phyloP scores from a whole-genome alignment of 2,888 invertebrate genomes.

The Willowsia nigromaculata region DNA sequence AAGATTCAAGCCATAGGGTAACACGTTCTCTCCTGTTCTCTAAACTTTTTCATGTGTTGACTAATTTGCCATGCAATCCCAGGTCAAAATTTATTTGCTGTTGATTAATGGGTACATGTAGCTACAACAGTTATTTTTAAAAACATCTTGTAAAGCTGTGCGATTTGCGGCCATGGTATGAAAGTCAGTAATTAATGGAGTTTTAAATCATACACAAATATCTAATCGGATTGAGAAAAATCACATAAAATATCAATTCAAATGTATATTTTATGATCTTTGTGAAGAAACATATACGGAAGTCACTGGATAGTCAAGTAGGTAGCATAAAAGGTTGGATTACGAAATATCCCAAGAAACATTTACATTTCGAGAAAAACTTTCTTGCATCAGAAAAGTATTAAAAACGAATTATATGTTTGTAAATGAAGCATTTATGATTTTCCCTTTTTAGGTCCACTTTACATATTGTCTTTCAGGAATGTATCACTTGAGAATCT shows the following conservation, averaged over 20 bases:
- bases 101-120: not conserved
- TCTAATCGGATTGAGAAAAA: not conserved
- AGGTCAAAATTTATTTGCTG: slow-evolving; percentile 3
- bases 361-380: not conserved
- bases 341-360: not conserved
- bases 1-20: not conserved
- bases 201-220: too few relatives aligned
- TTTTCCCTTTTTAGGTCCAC: not conserved
- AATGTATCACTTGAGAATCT: not conserved
- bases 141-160: not conserved
- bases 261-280: too few relatives aligned
- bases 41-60: not conserved
- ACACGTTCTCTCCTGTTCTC: not conserved
- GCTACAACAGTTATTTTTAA: not conserved
- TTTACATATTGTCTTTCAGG: not conserved
- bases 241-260: not conserved
- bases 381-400: not conserved
- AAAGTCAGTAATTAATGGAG: too few relatives aligned
- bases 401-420: not conserved
- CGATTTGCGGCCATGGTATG: too few relatives aligned
- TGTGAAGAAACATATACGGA: not conserved
- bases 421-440: slow-evolving; percentile 13
- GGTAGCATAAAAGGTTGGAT: not conserved
- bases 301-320: not conserved
- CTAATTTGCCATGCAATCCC: not conserved